Percentiles rank a stretch among this genome's conserved stretches.
phyloP scores from a whole-genome alignment of 1,140 invertebrate species.

The Scylla paramamosain region DNA sequence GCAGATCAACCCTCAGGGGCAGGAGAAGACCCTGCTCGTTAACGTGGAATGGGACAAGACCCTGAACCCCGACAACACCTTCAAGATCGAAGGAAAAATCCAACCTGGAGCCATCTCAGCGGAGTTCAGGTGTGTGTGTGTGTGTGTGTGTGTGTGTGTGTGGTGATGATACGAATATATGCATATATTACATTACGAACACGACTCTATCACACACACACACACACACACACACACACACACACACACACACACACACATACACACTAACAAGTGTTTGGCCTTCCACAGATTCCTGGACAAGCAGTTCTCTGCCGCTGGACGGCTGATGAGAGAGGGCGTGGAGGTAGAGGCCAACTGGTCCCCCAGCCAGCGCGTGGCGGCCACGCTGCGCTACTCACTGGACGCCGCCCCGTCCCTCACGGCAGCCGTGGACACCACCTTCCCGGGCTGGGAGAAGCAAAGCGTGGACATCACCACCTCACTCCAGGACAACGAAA shows the following conservation, averaged over 20 bases:
- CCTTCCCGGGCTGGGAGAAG: slow-evolving; percentile 71
- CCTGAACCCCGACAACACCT: slow-evolving; percentile 47
- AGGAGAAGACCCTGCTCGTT: slow-evolving; percentile 34
- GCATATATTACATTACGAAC: too few species aligned
- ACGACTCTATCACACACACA: too few species aligned
- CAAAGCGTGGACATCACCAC: slow-evolving; percentile 44
- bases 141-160: neutral
- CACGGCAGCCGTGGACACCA: slow-evolving; percentile 46
- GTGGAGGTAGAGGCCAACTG: slow-evolving; percentile 52
- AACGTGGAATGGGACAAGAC: slow-evolving; percentile 64
- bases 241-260: too few species aligned
- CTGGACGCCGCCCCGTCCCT: slow-evolving; percentile 52
- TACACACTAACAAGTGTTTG: too few species aligned
- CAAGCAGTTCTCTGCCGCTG: neutral
- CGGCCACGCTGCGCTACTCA: slow-evolving; percentile 45
- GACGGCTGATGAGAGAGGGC: neutral
- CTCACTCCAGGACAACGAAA: slow-evolving; percentile 35
- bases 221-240: too few species aligned
- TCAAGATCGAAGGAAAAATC: slow-evolving; percentile 50
- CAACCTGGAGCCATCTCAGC: neutral
- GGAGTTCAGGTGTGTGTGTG: slow-evolving; percentile 38
- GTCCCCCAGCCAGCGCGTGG: slow-evolving; percentile 43
- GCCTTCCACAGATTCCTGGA: slow-evolving; percentile 40
- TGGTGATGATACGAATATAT: neutral
- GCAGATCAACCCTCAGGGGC: slow-evolving; percentile 16